Conservation (phyloP, 2,797 vertebrate species). For the Spinibarbus caldwelli region DNA sequence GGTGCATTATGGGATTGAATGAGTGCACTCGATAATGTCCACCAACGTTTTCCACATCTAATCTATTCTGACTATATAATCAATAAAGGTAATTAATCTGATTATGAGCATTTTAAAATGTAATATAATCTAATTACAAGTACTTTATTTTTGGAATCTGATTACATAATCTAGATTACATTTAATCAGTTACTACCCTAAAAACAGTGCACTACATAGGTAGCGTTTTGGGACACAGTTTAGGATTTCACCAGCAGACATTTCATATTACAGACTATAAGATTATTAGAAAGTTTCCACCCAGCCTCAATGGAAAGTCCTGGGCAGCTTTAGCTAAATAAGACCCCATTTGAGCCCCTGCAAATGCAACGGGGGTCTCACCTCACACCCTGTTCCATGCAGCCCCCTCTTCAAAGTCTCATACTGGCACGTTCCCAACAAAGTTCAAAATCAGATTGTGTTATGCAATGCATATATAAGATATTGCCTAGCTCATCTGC, state of each 20-base stretch:
- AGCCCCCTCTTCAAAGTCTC: conserved; percentile 21
- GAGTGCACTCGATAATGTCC: no score
- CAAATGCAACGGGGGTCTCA: conserved; percentile 2
- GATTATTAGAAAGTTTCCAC: conserved; percentile 31
- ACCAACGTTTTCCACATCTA: no score
- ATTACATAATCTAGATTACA: not conserved
- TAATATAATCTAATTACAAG: not conserved
- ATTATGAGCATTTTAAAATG: not conserved
- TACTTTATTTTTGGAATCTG: not conserved
- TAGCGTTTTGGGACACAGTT: not conserved
- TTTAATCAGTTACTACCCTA: not conserved
- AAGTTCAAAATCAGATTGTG: conserved; percentile 65
- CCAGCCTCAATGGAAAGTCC: conserved; percentile 28
- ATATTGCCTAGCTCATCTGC: conserved; percentile 71
- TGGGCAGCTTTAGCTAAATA: conserved; percentile 14
- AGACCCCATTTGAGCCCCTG: conserved; percentile 17
- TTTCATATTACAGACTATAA: conserved; percentile 4
- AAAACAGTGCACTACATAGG: not conserved
- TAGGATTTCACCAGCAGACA: conserved; percentile 1
- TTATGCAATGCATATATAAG: conserved; percentile 68
- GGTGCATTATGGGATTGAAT: not conserved
- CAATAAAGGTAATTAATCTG: no score
- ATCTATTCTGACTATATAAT: not conserved
- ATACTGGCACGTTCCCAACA: conserved; percentile 55
- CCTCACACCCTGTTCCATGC: not conserved